A percentile compares a stretch with the other conserved stretches of the same genome.
Conservation (phyloP, 2,797 vertebrate genomes). For the Petrocephalus sullivani region DNA sequence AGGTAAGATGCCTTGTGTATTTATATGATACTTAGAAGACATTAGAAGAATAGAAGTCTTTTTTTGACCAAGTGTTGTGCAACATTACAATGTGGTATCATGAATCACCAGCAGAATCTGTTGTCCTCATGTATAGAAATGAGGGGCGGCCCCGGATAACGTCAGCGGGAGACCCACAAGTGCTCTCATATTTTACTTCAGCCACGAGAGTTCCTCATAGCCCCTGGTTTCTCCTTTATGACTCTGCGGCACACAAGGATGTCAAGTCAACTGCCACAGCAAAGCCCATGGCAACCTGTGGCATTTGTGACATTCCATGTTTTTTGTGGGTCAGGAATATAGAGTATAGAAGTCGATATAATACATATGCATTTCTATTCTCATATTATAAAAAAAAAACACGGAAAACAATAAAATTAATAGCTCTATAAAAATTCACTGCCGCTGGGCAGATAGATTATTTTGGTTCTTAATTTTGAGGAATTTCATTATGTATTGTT, state of each 20-base stretch:
- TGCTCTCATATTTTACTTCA: background rate
- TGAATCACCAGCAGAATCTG: background rate
- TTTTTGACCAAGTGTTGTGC: background rate
- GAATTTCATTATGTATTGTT: background rate
- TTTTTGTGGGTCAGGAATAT: background rate
- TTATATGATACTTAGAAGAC: background rate
- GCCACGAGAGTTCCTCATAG: background rate
- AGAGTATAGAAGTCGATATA: background rate
- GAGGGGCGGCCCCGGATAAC: background rate
- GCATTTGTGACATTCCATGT: background rate
- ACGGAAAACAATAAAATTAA: background rate
- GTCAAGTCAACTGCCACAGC: background rate
- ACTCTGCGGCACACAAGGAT: background rate
- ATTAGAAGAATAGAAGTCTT: background rate
- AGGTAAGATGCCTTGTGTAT: background rate
- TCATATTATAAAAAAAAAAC: background rate
- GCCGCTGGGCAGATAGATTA: background rate
- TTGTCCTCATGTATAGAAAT: background rate
- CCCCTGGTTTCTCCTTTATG: background rate
- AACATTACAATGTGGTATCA: background rate
- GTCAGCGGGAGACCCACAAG: background rate
- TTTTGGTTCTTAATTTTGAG: background rate
- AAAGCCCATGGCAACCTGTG: background rate
- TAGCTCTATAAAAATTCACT: background rate
- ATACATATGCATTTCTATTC: background rate